Evolutionary conservation across 92 coral and sea anemone species (phyloP), one percentile per base, ranked within the genome.

Genomic region (Pocillopora grandis): DNA sequence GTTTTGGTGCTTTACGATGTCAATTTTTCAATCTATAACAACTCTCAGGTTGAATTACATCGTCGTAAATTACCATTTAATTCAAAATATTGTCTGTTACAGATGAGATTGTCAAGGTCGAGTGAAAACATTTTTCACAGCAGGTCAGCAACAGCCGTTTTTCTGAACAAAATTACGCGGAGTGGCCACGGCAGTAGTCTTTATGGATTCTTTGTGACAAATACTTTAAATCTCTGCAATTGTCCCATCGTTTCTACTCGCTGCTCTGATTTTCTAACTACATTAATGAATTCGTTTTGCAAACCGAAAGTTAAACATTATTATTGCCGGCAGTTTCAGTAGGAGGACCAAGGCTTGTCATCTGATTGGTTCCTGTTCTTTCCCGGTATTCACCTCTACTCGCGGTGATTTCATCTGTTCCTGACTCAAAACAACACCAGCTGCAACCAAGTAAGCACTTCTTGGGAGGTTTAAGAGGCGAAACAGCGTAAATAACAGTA

Each of bases 401-500:
- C 75, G 23, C 55, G 8, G 52, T 42, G 52, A 42, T 42, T 42
- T 42, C 52, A 42, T 7, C 8, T 8, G 18, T 62, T 12, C 55
- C 27, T 31, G 58, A 19, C 52, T 37, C 35, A 42, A 67, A 71
- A 59, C 67, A 57, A 33, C 84, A 61, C 65, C 66, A 71, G 14
- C 77, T 33, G 36, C 36, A 48, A 57, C 36, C 15, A 23, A 67
- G 59, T 9, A 68, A 1, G 59, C 49, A 17, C 55, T 49, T 73
- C 35, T 75, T 23, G 31, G 36, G 77, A 16, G 75, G 12, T 33
- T 77, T 84, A 57, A 58, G 23, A 20, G 95, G 93, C 15, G 93
- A 72, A 15, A 92, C 83, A 12, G 95, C 90, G 76, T 90, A 92
- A 49, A 87, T 80, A 21, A 87, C 88, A 7, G 91, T 88, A 62